Conservation (phyloP, 2,888 invertebrate species). For the Mystacides longicornis region DNA sequence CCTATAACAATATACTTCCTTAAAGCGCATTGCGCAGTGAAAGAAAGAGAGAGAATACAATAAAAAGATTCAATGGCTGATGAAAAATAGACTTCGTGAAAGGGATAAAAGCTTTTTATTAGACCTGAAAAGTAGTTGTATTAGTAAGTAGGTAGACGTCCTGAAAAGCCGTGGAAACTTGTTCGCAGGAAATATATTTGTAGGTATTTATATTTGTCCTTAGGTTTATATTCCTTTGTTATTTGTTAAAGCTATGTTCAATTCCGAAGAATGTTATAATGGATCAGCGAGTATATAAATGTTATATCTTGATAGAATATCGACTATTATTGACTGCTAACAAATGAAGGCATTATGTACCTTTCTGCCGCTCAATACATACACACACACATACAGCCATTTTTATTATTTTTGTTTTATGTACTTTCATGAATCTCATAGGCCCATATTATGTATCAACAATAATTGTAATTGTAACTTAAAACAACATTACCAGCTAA, state of each 20-base stretch:
- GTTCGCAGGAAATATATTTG: not conserved
- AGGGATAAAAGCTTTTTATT: slow-evolving; percentile 21
- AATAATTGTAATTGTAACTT: no score
- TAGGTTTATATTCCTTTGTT: not conserved
- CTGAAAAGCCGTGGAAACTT: slow-evolving; percentile 8
- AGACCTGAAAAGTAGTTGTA: slow-evolving; percentile 16
- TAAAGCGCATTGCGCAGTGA: slow-evolving; percentile 22
- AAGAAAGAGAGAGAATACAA: slow-evolving; percentile 21
- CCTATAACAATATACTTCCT: slow-evolving; percentile 23
- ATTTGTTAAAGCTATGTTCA: slow-evolving; percentile 11
- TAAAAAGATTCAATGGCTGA: slow-evolving; percentile 16
- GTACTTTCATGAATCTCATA: no score
- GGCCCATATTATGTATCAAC: no score
- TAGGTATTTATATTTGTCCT: not conserved
- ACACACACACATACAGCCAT: no score
- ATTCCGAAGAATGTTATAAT: no score
- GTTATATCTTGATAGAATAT: no score
- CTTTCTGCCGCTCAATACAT: no score
- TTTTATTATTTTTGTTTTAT: no score
- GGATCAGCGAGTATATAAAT: no score
- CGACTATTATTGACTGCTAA: no score
- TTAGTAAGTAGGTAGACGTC: not conserved
- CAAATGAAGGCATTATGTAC: no score
- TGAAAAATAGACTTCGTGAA: slow-evolving; percentile 21
- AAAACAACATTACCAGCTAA: no score